Evolutionary conservation across 2,888 invertebrate species (phyloP), one percentile per base, ranked within the genome.

Genomic region (Candidula unifasciata): DNA sequence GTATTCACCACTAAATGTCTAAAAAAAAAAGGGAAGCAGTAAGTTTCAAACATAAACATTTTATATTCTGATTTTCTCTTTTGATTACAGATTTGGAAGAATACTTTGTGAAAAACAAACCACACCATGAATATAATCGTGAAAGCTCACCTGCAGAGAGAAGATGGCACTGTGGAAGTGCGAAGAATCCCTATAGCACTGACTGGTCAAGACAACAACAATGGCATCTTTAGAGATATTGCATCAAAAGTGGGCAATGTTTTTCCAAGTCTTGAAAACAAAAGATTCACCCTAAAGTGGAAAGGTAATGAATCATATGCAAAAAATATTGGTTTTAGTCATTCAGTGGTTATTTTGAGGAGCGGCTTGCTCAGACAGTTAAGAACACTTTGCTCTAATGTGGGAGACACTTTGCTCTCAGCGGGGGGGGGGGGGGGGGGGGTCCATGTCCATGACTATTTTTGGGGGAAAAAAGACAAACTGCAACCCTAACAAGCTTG

Each of bases 61-160:
- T 44, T 35, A 44, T n/a, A n/a, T 44, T 44, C 1, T 13, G 44
- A 44, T 44, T 73, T 44, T 35, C 5, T 13, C n/a, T 74, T 27
- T 74, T 30, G 13, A 2, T 64, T 77, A 33, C 77, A 77, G 73
- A 27, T 77, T 3, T 54, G 27, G 3, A 16, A 54, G 33, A 54
- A 35, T 27, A n/a, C 21, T 21, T 35, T 71, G 18, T 35, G 30
- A 71, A 35, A 30, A 18, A 60, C 21, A n/a, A 21, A 60, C 21
- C 5, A 21, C 21, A 27, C 3, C 54, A 85, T 85, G 85, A 74
- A 52, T 16, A 21, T 69, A 2, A 69, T 37, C 21, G 37, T 85
- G 27, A 85, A 85, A 85, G 80, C 81, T 37, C 77, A 73, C 81
- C 69, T 85, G 80, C 54, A 68, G 16, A 77, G 44, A 60, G 37